Conservation (phyloP, 2,888 invertebrate species). For the Andrena camellia region DNA sequence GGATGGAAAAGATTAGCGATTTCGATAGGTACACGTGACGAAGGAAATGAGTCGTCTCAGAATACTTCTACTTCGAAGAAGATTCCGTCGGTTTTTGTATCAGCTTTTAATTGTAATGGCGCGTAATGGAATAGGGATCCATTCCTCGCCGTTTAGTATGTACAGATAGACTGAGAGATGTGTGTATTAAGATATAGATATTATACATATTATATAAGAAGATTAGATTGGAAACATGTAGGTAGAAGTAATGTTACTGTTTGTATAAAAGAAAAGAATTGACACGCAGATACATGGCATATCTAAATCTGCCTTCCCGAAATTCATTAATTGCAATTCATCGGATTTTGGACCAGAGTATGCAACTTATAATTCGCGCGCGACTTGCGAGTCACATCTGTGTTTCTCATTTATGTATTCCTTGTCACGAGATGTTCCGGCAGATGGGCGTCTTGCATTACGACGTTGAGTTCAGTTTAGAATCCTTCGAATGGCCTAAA, state of each 20-base stretch:
- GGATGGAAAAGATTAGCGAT: constrained; percentile 15
- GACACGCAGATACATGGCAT: constrained; percentile 68
- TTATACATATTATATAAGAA: constrained; percentile 56
- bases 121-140: constrained; percentile 49
- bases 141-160: constrained; percentile 70
- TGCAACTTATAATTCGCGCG: constrained; percentile 47
- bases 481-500: constrained; percentile 43
- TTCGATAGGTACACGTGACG: constrained; percentile 29
- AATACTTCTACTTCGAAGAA: constrained; percentile 54
- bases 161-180: constrained; percentile 81
- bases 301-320: constrained; percentile 70
- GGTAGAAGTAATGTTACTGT: constrained; percentile 62
- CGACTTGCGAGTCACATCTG: constrained; percentile 18
- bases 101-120: constrained; percentile 63
- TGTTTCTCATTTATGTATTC: constrained; percentile 13
- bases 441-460: background rate
- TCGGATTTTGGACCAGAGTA: constrained; percentile 69
- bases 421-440: background rate
- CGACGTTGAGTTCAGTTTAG: constrained; percentile 2
- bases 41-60: constrained; percentile 38
- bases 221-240: constrained; percentile 56
- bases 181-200: constrained; percentile 70
- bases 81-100: constrained; percentile 67
- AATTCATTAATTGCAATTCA: constrained; percentile 45
- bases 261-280: constrained; percentile 72